phyloP scores from a whole-genome alignment of 2,888 invertebrate genomes.

The Galerucella pusilla region DNA sequence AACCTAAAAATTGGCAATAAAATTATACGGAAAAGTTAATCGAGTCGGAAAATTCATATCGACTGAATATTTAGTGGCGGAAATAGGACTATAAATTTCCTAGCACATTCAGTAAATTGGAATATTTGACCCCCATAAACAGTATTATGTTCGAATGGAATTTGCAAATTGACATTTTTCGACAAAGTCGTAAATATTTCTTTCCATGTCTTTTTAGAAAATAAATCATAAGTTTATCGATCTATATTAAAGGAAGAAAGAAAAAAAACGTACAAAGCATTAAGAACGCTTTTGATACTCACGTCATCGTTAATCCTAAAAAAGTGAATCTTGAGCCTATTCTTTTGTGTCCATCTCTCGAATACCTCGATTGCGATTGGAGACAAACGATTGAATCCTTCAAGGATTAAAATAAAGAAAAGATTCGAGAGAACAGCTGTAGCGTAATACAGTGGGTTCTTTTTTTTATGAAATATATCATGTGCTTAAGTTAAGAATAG shows the following conservation, averaged over 20 bases:
- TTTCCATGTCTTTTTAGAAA: slow-evolving; percentile 36
- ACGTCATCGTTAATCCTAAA: slow-evolving; percentile 19
- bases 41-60: slow-evolving; percentile 59
- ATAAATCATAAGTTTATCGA: slow-evolving; percentile 9
- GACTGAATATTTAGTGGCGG: slow-evolving; percentile 62
- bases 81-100: slow-evolving; percentile 64
- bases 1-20: slow-evolving; percentile 62
- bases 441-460: slow-evolving; percentile 21
- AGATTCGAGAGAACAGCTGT: slow-evolving; percentile 5
- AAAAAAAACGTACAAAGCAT: slow-evolving; percentile 5
- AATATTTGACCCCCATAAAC: slow-evolving; percentile 66
- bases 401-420: slow-evolving; percentile 4
- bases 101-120: slow-evolving; percentile 62
- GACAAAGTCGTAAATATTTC: slow-evolving; percentile 43
- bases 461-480: background rate
- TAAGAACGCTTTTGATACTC: background rate
- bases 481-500: background rate
- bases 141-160: slow-evolving; percentile 61
- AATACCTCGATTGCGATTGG: slow-evolving; percentile 19
- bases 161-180: slow-evolving; percentile 58
- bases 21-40: slow-evolving; percentile 62
- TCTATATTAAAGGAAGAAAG: background rate
- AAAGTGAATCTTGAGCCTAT: slow-evolving; percentile 16
- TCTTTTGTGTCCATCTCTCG: slow-evolving; percentile 12
- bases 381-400: slow-evolving; percentile 20